Conservation (phyloP, 2,113 vertebrate genomes). For the Saguinus imperator region DNA sequence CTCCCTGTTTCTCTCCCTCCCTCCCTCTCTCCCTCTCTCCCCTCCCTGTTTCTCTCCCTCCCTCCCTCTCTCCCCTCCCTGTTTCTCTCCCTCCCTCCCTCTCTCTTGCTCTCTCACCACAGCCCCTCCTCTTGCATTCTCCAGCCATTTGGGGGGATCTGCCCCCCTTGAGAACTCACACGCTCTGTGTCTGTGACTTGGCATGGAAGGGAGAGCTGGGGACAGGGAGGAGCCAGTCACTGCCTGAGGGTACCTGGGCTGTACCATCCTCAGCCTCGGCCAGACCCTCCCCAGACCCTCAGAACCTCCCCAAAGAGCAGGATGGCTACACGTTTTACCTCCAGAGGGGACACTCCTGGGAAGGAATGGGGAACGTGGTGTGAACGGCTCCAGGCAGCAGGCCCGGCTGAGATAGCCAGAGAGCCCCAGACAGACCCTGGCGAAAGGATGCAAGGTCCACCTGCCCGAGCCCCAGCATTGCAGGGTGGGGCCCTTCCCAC, state of each 20-base stretch:
- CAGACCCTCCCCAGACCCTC: rapidly evolving
- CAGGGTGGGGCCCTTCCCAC: neutral
- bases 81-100: neutral
- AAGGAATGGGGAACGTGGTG: rapidly evolving
- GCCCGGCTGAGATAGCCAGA: too few relatives aligned
- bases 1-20: too few relatives aligned
- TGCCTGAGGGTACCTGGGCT: neutral
- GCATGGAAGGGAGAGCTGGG: neutral
- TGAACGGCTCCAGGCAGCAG: neutral
- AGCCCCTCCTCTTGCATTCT: too few relatives aligned
- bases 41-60: too few relatives aligned
- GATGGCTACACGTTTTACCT: rapidly evolving
- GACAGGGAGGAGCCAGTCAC: too few relatives aligned
- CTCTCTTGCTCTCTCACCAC: neutral
- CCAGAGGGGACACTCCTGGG: neutral
- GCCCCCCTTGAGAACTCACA: neutral
- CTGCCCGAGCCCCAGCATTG: neutral
- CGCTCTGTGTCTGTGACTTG: neutral
- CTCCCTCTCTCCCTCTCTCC: too few relatives aligned
- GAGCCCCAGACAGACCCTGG: too few relatives aligned
- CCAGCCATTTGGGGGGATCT: neutral
- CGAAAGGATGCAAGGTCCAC: too few relatives aligned
- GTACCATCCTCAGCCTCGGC: rapidly evolving
- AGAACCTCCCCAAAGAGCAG: neutral
- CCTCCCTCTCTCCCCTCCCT: too few relatives aligned